Percentiles rank a stretch among this genome's conserved stretches.
Conservation (phyloP, 53 echinoderm and acorn worm genomes). For the Actinopyga echinites region DNA sequence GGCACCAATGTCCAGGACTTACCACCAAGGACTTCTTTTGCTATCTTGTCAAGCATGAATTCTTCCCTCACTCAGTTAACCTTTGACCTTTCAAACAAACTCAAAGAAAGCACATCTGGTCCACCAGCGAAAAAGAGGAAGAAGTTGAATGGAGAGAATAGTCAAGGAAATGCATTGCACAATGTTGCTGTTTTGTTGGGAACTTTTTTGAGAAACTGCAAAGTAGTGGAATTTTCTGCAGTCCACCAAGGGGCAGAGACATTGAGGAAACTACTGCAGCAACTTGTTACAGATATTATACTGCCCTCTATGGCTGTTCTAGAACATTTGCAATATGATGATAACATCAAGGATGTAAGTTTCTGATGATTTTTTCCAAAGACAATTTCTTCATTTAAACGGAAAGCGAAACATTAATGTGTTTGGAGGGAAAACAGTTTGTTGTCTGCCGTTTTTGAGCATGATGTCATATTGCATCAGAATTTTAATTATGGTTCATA, state of each 20-base stretch:
- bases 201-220: constrained; percentile 8
- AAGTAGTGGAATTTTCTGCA: constrained; percentile 18
- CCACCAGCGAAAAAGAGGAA: constrained; percentile 24
- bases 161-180: background rate
- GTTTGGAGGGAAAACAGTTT: too few species aligned
- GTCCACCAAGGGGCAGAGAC: constrained; percentile 8
- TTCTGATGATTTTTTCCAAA: too few species aligned
- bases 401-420: too few species aligned
- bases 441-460: too few species aligned
- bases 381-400: too few species aligned
- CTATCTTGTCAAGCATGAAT: constrained; percentile 15
- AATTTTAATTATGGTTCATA: too few species aligned
- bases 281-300: background rate
- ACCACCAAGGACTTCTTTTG: background rate
- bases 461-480: too few species aligned
- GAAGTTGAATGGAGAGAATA: background rate
- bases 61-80: background rate
- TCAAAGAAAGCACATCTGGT: background rate
- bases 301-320: background rate
- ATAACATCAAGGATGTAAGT: background rate
- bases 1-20: constrained; percentile 4
- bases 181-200: background rate
- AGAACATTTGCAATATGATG: background rate
- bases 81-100: background rate
- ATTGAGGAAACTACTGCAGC: background rate